Percentiles rank a stretch among this genome's conserved stretches.
phyloP scores from a whole-genome alignment of 2,888 invertebrate genomes.

The Anthophora plumipes region DNA sequence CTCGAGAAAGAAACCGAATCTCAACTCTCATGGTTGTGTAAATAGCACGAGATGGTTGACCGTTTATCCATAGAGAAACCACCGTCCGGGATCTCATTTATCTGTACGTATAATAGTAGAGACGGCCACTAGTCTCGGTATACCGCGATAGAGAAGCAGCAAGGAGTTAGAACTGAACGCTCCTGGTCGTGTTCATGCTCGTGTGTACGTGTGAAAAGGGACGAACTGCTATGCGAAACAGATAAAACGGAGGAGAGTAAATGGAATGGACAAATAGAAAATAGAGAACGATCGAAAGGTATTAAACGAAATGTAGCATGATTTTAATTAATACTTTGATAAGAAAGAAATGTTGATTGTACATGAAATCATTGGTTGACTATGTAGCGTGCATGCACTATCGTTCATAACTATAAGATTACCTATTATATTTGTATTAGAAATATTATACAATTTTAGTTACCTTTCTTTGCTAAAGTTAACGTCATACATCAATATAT shows the following conservation, averaged over 20 bases:
- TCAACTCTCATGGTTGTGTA: slow-evolving; percentile 55
- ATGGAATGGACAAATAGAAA: neutral
- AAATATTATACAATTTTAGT: no score
- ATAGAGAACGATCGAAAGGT: slow-evolving; percentile 20
- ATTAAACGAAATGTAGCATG: neutral
- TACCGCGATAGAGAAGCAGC: neutral
- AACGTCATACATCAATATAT: no score
- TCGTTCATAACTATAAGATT: no score
- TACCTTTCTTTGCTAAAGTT: no score
- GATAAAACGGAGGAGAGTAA: neutral
- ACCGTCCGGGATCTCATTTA: slow-evolving; percentile 58
- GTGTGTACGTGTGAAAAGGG: slow-evolving; percentile 19
- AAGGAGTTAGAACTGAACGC: slow-evolving; percentile 3
- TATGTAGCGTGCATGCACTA: no score
- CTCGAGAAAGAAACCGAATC: slow-evolving; percentile 64
- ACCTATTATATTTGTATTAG: no score
- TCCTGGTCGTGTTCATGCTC: neutral
- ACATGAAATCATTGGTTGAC: no score
- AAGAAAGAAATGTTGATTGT: no score
- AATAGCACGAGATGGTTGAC: slow-evolving; percentile 62
- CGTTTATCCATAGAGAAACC: slow-evolving; percentile 52
- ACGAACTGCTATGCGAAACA: neutral
- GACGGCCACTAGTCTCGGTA: slow-evolving; percentile 15
- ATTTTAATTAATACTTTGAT: neutral
- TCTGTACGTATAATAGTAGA: slow-evolving; percentile 29